A percentile compares a stretch with the other conserved stretches of the same genome.
Conservation (phyloP, 1,140 invertebrate genomes). For the Galleria mellonella region DNA sequence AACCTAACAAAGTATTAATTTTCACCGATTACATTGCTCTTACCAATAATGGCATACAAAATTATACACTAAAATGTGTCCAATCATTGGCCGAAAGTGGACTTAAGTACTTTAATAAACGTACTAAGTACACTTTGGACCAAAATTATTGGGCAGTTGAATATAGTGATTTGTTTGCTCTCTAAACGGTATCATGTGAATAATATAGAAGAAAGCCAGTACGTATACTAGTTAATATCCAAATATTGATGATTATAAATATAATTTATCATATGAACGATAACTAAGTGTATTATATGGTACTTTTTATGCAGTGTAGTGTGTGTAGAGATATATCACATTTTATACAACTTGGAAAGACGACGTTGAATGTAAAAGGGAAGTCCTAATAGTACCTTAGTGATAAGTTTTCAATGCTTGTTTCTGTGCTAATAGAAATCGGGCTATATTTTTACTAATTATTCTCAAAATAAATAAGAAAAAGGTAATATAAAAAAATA, state of each 20-base stretch:
- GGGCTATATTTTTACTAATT: too few relatives aligned
- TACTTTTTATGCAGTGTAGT: too few relatives aligned
- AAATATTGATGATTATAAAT: too few relatives aligned
- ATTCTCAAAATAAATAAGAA: too few relatives aligned
- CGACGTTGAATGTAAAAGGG: too few relatives aligned
- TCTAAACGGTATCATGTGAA: conserved; percentile 5
- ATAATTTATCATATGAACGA: too few relatives aligned
- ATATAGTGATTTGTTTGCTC: conserved; percentile 49
- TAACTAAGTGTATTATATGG: background rate
- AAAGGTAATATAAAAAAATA: too few relatives aligned
- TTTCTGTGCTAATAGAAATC: too few relatives aligned
- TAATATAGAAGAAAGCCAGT: conserved; percentile 5
- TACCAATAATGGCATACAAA: conserved; percentile 54
- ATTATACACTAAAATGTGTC: conserved; percentile 52
- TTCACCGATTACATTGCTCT: conserved; percentile 41
- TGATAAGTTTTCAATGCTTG: too few relatives aligned
- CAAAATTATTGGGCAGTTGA: conserved; percentile 49
- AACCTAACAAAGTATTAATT: conserved; percentile 30
- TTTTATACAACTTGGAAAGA: too few relatives aligned
- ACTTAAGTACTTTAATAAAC: conserved; percentile 29
- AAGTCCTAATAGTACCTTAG: too few relatives aligned
- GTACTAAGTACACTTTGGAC: conserved; percentile 11
- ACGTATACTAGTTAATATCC: background rate
- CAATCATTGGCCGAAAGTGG: conserved; percentile 55
- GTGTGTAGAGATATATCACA: too few relatives aligned